A percentile compares a stretch with the other conserved stretches of the same genome.
phyloP scores from a whole-genome alignment of 2,113 vertebrate species.

The Oreotrochilus melanogaster region DNA sequence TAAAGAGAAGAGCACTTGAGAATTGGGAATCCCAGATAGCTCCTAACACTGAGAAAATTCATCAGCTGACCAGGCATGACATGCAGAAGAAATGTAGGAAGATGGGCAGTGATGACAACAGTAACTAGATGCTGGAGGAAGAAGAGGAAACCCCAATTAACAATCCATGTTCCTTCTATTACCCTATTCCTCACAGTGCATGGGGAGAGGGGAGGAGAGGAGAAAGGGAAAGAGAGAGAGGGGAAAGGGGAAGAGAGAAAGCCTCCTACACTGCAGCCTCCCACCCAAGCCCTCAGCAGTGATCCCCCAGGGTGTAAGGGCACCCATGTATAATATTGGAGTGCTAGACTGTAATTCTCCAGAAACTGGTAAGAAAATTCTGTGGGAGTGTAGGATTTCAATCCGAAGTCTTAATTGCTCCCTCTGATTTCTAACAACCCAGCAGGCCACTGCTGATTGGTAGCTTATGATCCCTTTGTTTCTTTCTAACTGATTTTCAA shows the following conservation, averaged over 20 bases:
- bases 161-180: not conserved
- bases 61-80: not conserved
- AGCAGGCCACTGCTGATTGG: not conserved
- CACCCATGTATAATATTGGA: rapidly evolving
- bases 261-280: not conserved
- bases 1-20: rapidly evolving
- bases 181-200: not conserved
- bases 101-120: not conserved
- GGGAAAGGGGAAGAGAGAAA: no score
- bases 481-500: not conserved
- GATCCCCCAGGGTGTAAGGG: rapidly evolving
- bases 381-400: not conserved
- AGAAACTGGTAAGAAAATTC: not conserved
- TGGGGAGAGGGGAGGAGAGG: no score
- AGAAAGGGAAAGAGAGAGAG: no score
- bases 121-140: not conserved
- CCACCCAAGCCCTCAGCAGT: not conserved
- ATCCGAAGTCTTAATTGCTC: not conserved
- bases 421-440: not conserved
- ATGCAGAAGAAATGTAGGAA: not conserved
- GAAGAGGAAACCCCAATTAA: not conserved
- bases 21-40: not conserved
- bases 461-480: not conserved
- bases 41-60: not conserved
- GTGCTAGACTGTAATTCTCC: not conserved